Evolutionary conservation across 2,888 invertebrate genomes (phyloP).

Genomic region (Helicoverpa assulta): DNA sequence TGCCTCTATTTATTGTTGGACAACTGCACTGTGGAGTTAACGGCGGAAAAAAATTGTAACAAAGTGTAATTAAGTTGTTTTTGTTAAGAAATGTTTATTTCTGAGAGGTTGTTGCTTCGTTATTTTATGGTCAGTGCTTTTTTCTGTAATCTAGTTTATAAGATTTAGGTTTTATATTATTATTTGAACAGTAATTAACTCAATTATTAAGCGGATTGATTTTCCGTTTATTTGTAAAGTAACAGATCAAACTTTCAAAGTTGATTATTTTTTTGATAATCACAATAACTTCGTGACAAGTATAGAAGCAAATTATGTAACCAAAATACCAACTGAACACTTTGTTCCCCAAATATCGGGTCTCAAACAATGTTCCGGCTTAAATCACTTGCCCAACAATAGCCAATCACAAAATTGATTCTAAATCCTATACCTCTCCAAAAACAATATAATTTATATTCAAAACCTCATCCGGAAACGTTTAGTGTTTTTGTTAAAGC

Average conservation of each 20-base stretch:
- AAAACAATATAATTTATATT: slow-evolving; percentile 78
- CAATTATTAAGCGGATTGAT: background rate
- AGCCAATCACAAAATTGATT: slow-evolving; percentile 75
- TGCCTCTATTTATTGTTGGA: slow-evolving; percentile 60
- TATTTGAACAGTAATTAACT: background rate
- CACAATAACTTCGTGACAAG: slow-evolving; percentile 7
- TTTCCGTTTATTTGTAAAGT: background rate
- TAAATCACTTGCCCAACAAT: slow-evolving; percentile 66
- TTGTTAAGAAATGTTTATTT: slow-evolving; percentile 12
- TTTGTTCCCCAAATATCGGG: slow-evolving; percentile 16
- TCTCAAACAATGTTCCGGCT: slow-evolving; percentile 30
- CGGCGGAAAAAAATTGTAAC: slow-evolving; percentile 40
- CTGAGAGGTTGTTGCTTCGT: too few species aligned
- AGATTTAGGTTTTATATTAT: background rate
- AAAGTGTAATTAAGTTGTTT: slow-evolving; percentile 22
- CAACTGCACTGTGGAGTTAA: slow-evolving; percentile 45
- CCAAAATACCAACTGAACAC: background rate
- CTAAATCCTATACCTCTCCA: slow-evolving; percentile 63
- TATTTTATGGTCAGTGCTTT: too few species aligned
- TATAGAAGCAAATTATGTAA: slow-evolving; percentile 7
- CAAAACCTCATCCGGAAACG: slow-evolving; percentile 78
- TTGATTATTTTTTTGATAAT: background rate
- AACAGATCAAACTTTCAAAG: background rate
- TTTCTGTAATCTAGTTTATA: too few species aligned
- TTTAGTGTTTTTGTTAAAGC: slow-evolving; percentile 75